Evolutionary conservation across 1,140 invertebrate species (phyloP), one percentile per base, ranked within the genome.

Genomic region (Spodoptera litura): DNA sequence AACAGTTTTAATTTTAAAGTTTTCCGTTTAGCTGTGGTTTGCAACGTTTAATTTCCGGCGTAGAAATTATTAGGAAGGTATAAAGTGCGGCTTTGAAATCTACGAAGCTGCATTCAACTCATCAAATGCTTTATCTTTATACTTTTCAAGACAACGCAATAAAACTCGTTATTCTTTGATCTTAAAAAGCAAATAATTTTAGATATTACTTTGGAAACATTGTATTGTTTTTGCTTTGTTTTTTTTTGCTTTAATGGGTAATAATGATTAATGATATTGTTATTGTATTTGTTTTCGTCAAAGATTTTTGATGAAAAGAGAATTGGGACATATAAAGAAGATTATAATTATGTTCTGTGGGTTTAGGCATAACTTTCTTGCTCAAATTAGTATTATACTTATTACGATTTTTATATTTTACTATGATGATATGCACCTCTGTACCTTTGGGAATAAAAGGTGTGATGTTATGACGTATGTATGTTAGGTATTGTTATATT

Each of bases 1-100:
- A 86, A 88, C 86, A 88, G 81, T 91, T 89, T 88, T 85, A 87
- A 88, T 88, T 89, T 87, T 87, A 88, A 89, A 89, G 82, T 91
- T 91, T 87, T 82, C 83, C 84, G 81, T 84, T 87, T 83, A 77
- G 49, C 83, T 77, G 80, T 68, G 70, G 84, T 81, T 80, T 79
- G 82, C 85, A 86, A 85, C 85, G 87, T 91, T 90, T 91, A 91
- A 91, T 89, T 91, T 91, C 89, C 88, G 87, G 77, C 56, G 64
- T 78, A 84, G 86, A 85, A 87, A 88, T 89, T 86, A 91, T 89
- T 85, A 87, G 84, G 84, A 83, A 82, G 79, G 83, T 87, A 85
- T 89, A 85, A 89, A 85, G 73, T 38, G 59, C 59, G 59, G 61
- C 38, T 74, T 74, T 74, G 11, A 61, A 62, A 61, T 62, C 35